Evolutionary conservation across 1,140 invertebrate genomes (phyloP).

Genomic region (Hydropsyche tenuis): DNA sequence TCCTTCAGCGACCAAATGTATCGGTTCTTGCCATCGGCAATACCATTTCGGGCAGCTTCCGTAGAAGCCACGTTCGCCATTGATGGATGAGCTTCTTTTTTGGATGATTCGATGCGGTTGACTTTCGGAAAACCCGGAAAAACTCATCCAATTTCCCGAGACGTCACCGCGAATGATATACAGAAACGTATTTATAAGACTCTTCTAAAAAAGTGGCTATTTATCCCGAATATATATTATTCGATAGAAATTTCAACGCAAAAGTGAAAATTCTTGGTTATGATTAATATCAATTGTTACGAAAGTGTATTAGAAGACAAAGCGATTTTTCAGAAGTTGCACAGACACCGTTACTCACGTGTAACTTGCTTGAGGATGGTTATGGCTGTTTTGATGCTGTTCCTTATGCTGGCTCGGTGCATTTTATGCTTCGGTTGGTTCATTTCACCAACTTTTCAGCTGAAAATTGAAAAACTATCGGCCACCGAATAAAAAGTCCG

Average conservation of each 20-base stretch:
- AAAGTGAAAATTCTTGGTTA: no score
- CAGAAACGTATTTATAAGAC: no score
- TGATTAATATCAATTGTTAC: no score
- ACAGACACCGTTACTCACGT: conserved; percentile 25
- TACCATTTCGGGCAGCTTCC: no score
- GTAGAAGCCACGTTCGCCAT: conserved; percentile 5
- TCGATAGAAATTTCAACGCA: no score
- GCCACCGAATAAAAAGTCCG: no score
- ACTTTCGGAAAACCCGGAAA: conserved; percentile 1
- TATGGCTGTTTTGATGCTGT: conserved; percentile 43
- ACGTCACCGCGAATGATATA: neutral
- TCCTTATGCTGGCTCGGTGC: conserved; percentile 40
- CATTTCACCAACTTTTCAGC: neutral
- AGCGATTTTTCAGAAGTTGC: no score
- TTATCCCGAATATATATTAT: no score
- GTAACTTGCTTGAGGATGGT: conserved; percentile 37
- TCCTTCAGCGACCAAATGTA: no score
- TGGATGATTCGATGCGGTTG: neutral
- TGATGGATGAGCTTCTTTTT: conserved; percentile 25
- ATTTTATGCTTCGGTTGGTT: conserved; percentile 23
- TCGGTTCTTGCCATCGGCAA: conserved; percentile 23
- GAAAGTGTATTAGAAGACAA: no score
- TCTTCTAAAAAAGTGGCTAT: no score
- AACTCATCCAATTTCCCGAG: conserved; percentile 4
- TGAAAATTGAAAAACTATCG: no score